A percentile compares a stretch with the other conserved stretches of the same genome.
phyloP scores from a whole-genome alignment of 2,888 invertebrate species.

The Nasonovia ribisnigri region DNA sequence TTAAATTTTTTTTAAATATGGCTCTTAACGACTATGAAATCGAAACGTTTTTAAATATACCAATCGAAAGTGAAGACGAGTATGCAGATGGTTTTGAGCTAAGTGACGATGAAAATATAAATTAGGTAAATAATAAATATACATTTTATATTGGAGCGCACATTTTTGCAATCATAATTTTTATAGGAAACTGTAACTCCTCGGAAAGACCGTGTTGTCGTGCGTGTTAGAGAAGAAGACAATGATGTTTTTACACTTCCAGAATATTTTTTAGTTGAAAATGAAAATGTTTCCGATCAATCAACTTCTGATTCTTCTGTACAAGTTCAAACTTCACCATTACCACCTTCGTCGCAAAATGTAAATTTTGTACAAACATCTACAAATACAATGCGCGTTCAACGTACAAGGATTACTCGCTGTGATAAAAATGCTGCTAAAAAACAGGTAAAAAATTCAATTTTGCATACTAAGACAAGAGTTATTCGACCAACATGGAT shows the following conservation, averaged over 20 bases:
- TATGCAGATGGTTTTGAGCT: constrained; percentile 3
- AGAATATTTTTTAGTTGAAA: constrained; percentile 2
- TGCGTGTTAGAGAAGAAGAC: neutral
- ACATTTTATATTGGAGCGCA: neutral
- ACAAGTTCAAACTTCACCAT: neutral
- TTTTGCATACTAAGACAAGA: neutral
- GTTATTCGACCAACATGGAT: too few species aligned
- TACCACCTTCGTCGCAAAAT: neutral
- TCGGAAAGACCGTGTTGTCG: neutral
- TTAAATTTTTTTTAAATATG: neutral
- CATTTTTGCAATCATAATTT: neutral
- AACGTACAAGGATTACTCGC: neutral
- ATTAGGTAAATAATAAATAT: neutral
- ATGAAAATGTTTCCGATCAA: neutral
- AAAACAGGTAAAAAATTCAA: neutral
- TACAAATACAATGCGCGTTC: constrained; percentile 7
- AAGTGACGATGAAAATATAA: neutral
- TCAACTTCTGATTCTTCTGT: neutral
- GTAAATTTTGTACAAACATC: neutral
- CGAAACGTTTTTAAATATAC: neutral
- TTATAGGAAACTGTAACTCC: neutral
- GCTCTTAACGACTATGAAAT: neutral
- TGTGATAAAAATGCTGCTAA: neutral
- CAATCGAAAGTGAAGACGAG: neutral
- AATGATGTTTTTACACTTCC: constrained; percentile 6